Evolutionary conservation across 2,113 vertebrate species (phyloP), one percentile per base, ranked within the genome.

Genomic region (Fulica atra): DNA sequence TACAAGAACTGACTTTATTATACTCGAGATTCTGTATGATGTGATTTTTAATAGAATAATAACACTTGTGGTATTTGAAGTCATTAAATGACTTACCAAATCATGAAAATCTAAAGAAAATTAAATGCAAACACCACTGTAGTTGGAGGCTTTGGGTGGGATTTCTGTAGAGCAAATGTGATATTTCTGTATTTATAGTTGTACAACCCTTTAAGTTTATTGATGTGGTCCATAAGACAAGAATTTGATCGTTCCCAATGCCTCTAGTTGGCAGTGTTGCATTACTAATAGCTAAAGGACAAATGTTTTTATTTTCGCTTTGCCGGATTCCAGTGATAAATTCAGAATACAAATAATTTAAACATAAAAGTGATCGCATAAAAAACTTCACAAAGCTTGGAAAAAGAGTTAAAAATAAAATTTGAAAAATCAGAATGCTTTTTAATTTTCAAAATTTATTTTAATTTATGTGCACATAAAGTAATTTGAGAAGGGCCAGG

Each of bases 241-340:
- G 51, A 82, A 69, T 33, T 50, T 68, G 17, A 53, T 73, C 7
- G 1, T 69, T 76, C 57, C 19, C 31, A 61, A 3, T 29, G 70
- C 95, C 94, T 94, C 95, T 96, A 96, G 89, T 74, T 93, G 96
- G 96, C 95, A 97, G 78, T 96, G 65, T 97, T 96, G 88, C 74
- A 89, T 63, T 89, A 57, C 44, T 76, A 94, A 95, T 91, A 91
- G 44, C 28, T 59, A 46, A 81, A 66, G 70, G 12, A 73, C 19
- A 68, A 92, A 17, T 65, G 26, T 42, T 77, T 48, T 76, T 76
- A 48, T 77, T 93, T 91, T 79, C 72, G 4, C 54, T 85, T 87
- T 72, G 13, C 24, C 57, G 15, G 35, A 72, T 76, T 83, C 33
- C 38, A 29, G 28, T 50, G 87, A 84, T 40, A 70, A 53, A 1